These are phyloP conservation scores for Thermophis baileyi DNA, from an alignment of 2,113 vertebrate genomes.

Conservation along the genomic window DNA sequence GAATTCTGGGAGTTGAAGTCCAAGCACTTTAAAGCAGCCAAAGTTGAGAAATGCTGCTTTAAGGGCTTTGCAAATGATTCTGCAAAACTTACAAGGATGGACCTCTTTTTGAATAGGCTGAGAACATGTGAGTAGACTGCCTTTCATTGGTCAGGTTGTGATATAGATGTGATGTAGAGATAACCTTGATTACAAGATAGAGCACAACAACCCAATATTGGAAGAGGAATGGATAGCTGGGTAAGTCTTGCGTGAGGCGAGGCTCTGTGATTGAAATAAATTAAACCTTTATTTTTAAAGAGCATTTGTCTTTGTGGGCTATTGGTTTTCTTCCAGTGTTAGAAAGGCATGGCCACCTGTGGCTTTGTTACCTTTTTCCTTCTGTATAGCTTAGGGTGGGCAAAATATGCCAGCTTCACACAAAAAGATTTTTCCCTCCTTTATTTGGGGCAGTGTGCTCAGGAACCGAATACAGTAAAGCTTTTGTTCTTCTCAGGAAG, in stretches of 20 bases:
- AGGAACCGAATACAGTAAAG: neutral
- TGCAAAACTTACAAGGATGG: neutral
- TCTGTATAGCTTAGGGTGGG: neutral
- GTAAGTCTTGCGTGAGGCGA: neutral
- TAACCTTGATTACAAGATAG: neutral
- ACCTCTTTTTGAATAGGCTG: neutral
- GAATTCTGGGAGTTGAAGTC: neutral
- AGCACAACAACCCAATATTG: neutral
- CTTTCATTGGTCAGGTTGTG: neutral
- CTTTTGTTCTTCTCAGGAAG: neutral
- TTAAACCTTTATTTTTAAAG: neutral
- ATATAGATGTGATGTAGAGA: neutral
- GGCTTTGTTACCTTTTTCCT: neutral
- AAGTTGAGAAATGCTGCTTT: neutral
- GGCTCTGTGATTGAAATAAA: neutral
- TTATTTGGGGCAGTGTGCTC: neutral
- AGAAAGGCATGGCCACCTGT: neutral
- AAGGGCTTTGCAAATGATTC: neutral
- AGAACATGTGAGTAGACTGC: neutral
- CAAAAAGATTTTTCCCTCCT: neutral
- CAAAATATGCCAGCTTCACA: neutral
- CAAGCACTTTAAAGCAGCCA: neutral
- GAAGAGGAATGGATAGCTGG: neutral
- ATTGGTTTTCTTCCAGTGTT: neutral
- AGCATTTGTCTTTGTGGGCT: neutral